These are phyloP conservation scores for Acrobasis consociella DNA, from an alignment of 2,888 invertebrate genomes.

Conservation along the genomic window DNA sequence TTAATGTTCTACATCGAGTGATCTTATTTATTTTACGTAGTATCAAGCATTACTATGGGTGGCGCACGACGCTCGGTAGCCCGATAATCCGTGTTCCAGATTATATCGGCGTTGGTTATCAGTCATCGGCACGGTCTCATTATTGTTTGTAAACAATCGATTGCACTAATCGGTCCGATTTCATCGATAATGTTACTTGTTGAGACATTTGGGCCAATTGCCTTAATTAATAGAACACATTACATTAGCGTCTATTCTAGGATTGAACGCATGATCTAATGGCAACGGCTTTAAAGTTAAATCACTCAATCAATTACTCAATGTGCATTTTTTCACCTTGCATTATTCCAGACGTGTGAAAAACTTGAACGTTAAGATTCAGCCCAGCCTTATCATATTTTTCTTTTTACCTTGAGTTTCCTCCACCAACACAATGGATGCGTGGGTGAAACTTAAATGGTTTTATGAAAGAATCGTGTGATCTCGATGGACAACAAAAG, in stretches of 20 bases:
- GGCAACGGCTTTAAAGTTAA: no score
- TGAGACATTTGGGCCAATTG: background rate
- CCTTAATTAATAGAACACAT: background rate
- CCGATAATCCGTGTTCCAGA: no score
- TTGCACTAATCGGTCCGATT: background rate
- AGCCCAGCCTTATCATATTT: background rate
- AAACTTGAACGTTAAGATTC: no score
- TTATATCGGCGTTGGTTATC: background rate
- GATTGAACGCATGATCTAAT: no score
- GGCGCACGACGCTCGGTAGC: no score
- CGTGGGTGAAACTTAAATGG: background rate
- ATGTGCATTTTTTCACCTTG: no score
- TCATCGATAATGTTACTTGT: constrained; percentile 4
- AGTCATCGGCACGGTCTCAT: constrained; percentile 1
- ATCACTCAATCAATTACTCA: no score
- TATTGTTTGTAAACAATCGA: constrained; percentile 7
- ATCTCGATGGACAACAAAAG: constrained; percentile 5
- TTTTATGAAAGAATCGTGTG: background rate
- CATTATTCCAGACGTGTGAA: no score
- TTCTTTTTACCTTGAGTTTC: background rate
- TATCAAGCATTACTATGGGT: no score
- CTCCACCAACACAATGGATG: background rate
- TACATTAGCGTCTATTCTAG: no score
- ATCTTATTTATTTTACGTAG: no score
- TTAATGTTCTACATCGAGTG: no score